These are phyloP conservation scores for Rhea pennata DNA, from an alignment of 2,113 vertebrate genomes.

Conservation along the genomic window DNA sequence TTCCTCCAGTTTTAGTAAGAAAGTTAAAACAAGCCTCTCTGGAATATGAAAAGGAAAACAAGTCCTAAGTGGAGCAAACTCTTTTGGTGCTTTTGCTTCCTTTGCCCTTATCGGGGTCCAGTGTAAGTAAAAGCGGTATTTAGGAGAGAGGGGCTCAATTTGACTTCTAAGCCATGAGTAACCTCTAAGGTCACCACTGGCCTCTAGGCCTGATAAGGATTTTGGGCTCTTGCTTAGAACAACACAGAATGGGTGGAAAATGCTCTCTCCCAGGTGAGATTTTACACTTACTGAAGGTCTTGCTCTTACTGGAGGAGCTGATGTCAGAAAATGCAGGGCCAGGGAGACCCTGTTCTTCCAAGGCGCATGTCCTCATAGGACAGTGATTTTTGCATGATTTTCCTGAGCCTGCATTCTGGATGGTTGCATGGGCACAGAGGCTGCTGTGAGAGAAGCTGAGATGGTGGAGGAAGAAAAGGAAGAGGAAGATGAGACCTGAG, in stretches of 20 bases:
- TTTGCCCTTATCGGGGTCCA: neutral
- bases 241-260: neutral
- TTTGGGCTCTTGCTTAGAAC: neutral
- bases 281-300: neutral
- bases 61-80: neutral
- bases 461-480: neutral
- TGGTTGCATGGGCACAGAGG: neutral
- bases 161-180: neutral
- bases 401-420: neutral
- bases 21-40: neutral
- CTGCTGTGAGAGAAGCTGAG: neutral
- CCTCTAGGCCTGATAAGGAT: neutral
- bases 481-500: neutral
- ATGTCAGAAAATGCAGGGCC: neutral
- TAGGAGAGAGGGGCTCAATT: neutral
- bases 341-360: neutral
- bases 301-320: neutral
- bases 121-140: neutral
- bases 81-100: neutral
- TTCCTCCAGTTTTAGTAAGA: neutral
- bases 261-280: neutral
- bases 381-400: neutral
- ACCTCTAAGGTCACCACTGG: neutral
- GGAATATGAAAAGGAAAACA: neutral
- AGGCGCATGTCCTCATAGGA: fast-evolving